These are phyloP conservation scores for Paratrypauchen microcephalus DNA, from an alignment of 2,797 vertebrate genomes.

Conservation along the genomic window DNA sequence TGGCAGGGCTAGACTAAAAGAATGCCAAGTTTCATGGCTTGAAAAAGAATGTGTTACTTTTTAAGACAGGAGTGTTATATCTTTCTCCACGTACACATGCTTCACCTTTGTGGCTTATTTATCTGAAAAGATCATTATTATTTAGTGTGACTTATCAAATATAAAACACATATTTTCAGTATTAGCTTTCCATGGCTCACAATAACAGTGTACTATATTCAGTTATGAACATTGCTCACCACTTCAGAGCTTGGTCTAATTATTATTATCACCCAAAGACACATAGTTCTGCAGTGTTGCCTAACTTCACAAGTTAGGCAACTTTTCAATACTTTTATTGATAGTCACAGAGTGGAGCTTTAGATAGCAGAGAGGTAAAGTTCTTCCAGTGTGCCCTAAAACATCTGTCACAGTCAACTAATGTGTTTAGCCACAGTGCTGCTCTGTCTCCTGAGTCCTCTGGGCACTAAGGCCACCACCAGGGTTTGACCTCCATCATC, in stretches of 20 bases:
- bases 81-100: not conserved
- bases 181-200: too few relatives aligned
- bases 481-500: conserved; percentile 38
- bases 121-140: not conserved
- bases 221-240: too few relatives aligned
- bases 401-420: conserved; percentile 44
- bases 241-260: not conserved
- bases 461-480: conserved; percentile 28
- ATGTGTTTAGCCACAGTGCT: conserved; percentile 44
- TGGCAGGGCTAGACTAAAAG: too few relatives aligned
- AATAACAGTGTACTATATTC: too few relatives aligned
- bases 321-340: too few relatives aligned
- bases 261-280: not conserved
- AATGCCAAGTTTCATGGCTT: too few relatives aligned
- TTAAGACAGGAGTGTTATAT: too few relatives aligned
- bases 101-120: not conserved
- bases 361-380: too few relatives aligned
- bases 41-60: too few relatives aligned
- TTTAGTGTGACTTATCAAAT: not conserved
- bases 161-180: too few relatives aligned
- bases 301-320: too few relatives aligned
- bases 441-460: conserved; percentile 28
- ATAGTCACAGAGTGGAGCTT: too few relatives aligned
- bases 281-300: not conserved
- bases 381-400: conserved; percentile 19